These are phyloP conservation scores for Bergia sp. DNA, from an alignment of 92 coral and sea anemone species.

Conservation along the genomic window DNA sequence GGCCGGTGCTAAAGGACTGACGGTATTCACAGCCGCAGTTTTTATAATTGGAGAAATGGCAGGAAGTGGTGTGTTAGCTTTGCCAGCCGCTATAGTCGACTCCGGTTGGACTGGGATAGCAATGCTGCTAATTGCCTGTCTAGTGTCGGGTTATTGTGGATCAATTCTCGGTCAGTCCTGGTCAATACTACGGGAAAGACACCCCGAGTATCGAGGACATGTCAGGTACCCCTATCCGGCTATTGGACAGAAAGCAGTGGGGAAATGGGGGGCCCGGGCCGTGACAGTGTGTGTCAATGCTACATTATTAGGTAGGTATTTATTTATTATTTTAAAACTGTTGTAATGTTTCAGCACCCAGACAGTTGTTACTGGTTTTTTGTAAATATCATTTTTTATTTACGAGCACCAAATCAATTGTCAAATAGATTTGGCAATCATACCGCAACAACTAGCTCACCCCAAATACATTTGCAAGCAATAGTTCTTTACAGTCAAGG, in stretches of 20 bases:
- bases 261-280: conserved; percentile 80
- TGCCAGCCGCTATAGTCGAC: conserved; percentile 84
- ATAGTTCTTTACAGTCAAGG: too few relatives aligned
- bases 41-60: conserved; percentile 98
- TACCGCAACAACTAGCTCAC: too few relatives aligned
- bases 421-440: too few relatives aligned
- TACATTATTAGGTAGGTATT: conserved; percentile 75
- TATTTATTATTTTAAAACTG: neutral
- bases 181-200: conserved; percentile 72
- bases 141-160: conserved; percentile 92
- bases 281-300: conserved; percentile 84
- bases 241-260: conserved; percentile 81
- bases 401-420: too few relatives aligned
- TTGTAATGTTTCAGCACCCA: neutral
- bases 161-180: conserved; percentile 81
- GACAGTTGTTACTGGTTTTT: too few relatives aligned
- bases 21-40: conserved; percentile 89
- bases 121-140: conserved; percentile 68
- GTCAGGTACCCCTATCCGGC: conserved; percentile 96
- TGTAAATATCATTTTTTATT: too few relatives aligned
- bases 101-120: conserved; percentile 85
- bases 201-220: conserved; percentile 78
- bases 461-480: too few relatives aligned
- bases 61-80: conserved; percentile 93
- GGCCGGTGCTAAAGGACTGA: conserved; percentile 63